Evolutionary conservation across 2,888 invertebrate species (phyloP), one percentile per base, ranked within the genome.

Genomic region (Aelia acuminata): DNA sequence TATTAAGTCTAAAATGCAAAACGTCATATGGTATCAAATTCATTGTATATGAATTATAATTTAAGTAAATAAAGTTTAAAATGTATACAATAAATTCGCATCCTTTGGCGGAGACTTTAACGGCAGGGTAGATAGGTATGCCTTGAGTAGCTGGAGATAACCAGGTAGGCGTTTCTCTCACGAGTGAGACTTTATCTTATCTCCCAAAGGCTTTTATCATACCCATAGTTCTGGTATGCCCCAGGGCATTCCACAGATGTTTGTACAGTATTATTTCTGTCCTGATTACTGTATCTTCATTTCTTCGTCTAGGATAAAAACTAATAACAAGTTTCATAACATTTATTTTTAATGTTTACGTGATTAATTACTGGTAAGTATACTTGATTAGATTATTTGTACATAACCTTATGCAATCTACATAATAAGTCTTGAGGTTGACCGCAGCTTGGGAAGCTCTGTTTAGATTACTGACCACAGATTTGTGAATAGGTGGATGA

Each of bases 401-500:
- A 70, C 20, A 70, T 70, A n/a, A 26, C 26, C 26, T 57, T 26
- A 63, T 31, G 35, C 35, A 70, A 5, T 70, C 63, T 70, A 31
- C 35, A 35, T 70, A 43, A 47, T 47, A n/a, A n/a, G 80, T 39
- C 43, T 47, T 80, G 80, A 43, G 80, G 80, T 47, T 43, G 43
- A 80, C 80, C 80, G 20, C 80, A 80, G 80, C 80, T 80, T 80
- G 80, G n/a, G 43, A 80, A 47, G 11, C 75, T 75, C 75, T 70
- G 80, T 80, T 80, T 80, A 47, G 39, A 43, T 80, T 80, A 43
- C 80, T 43, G 80, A 80, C 80, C 80, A 80, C 80, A 80, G 43
- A 47, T 47, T 80, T 39, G 43, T 43, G 80, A 39, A 80, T 43
- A 80, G 80, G 80, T 80, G 22, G 80, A 39, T 80, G 80, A 80